Evolutionary conservation across 1,140 invertebrate species (phyloP).

Genomic region (Dendroctonus valens): DNA sequence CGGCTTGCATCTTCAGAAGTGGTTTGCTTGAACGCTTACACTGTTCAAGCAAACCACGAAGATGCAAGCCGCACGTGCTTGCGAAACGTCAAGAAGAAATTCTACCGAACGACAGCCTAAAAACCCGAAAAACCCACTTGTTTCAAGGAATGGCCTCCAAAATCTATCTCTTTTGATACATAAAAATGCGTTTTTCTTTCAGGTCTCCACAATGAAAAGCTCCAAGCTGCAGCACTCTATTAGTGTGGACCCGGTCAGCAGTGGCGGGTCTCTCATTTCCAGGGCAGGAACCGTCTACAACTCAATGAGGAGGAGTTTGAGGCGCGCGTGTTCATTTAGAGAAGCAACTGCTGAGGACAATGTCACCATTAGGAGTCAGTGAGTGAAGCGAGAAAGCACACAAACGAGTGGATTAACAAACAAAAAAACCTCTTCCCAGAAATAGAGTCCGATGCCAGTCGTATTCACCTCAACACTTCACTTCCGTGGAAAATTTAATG

Average conservation of each 20-base stretch:
- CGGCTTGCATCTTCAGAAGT: no score
- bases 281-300: constrained; percentile 29
- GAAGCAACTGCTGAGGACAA: constrained; percentile 1
- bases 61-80: no score
- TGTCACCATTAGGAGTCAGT: not conserved
- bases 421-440: constrained; percentile 4
- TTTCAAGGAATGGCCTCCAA: no score
- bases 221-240: not conserved
- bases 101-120: no score
- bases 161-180: no score
- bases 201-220: not conserved
- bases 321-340: constrained; percentile 28
- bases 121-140: no score
- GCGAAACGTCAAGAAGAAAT: no score
- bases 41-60: no score
- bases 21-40: no score
- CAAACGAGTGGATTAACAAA: not conserved
- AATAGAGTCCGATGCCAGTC: constrained; percentile 18
- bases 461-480: constrained; percentile 5
- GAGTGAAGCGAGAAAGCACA: not conserved
- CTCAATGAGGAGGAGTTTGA: constrained; percentile 27
- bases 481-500: constrained; percentile 42
- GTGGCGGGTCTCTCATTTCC: constrained; percentile 35
- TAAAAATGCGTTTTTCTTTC: not conserved
- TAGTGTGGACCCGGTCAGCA: constrained; percentile 35